Conservation (phyloP, 2,888 invertebrate species). For the Plusia festucae region DNA sequence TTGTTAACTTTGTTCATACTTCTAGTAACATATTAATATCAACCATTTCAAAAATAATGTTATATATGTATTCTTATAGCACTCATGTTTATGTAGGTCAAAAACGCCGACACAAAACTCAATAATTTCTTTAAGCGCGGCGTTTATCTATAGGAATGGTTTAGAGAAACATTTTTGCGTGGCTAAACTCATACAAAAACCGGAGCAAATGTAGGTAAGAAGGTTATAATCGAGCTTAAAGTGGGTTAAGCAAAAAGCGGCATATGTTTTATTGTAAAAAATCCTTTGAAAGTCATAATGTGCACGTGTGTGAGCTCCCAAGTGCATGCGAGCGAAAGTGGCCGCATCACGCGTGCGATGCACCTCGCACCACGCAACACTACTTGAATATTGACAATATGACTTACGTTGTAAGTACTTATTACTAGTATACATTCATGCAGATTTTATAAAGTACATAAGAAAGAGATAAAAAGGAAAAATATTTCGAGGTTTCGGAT, state of each 20-base stretch:
- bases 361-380: conserved; percentile 45
- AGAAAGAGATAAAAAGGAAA: not conserved
- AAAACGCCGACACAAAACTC: conserved; percentile 15
- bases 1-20: not conserved
- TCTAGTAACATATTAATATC: not conserved
- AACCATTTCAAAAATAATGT: conserved; percentile 11
- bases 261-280: conserved; percentile 88
- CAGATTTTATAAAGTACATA: not conserved
- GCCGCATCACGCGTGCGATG: conserved; percentile 68
- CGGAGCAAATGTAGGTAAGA: conserved; percentile 88
- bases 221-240: conserved; percentile 88
- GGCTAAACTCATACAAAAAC: conserved; percentile 79
- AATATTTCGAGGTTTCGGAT: not conserved
- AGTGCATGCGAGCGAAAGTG: conserved; percentile 76
- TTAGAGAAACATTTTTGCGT: conserved; percentile 58
- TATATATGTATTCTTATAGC: not conserved
- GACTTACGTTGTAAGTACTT: conserved; percentile 8
- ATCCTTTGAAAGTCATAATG: conserved; percentile 82
- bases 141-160: conserved; percentile 46
- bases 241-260: conserved; percentile 89
- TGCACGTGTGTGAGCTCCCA: conserved; percentile 84
- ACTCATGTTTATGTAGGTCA: conserved; percentile 40
- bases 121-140: conserved; percentile 28
- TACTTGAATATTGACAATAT: conserved; percentile 34
- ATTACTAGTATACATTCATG: not conserved